Conservation (phyloP, 92 coral and sea anemone genomes). For the Isaurus tuberculatus region DNA sequence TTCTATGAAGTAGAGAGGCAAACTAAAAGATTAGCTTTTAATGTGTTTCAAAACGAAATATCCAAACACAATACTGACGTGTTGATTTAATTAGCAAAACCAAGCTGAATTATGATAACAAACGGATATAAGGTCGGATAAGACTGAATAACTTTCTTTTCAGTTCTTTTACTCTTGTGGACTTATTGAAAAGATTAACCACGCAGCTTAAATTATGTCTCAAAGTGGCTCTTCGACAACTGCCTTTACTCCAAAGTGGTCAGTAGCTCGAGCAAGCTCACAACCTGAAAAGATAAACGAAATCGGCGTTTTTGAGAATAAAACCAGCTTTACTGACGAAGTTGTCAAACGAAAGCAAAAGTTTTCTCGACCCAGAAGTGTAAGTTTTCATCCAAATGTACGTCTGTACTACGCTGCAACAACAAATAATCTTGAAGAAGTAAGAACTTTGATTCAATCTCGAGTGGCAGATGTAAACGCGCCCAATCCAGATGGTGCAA, state of each 20-base stretch:
- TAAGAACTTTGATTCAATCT: conserved; percentile 69
- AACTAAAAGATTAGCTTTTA: too few relatives aligned
- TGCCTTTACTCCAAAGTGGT: conserved; percentile 2
- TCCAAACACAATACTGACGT: too few relatives aligned
- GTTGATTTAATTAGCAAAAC: too few relatives aligned
- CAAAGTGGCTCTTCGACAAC: neutral
- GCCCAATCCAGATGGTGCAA: conserved; percentile 87
- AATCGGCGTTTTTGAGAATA: conserved; percentile 1
- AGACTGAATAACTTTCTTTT: too few relatives aligned
- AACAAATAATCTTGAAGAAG: conserved; percentile 79
- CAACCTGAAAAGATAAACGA: conserved; percentile 43
- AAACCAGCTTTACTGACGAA: neutral
- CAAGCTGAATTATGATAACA: too few relatives aligned
- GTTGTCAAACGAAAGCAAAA: conserved; percentile 35
- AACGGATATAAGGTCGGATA: too few relatives aligned
- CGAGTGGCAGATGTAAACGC: conserved; percentile 89
- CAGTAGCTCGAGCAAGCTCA: conserved; percentile 24
- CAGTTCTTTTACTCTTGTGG: too few relatives aligned
- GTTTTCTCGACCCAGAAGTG: conserved; percentile 83
- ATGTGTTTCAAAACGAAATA: too few relatives aligned
- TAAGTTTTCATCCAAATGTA: conserved; percentile 86
- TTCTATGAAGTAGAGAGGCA: too few relatives aligned
- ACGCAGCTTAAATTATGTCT: neutral
- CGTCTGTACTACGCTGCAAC: conserved; percentile 88
- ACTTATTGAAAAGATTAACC: too few relatives aligned